phyloP scores from a whole-genome alignment of 2,797 vertebrate genomes.

The Pseudopleuronectes americanus region DNA sequence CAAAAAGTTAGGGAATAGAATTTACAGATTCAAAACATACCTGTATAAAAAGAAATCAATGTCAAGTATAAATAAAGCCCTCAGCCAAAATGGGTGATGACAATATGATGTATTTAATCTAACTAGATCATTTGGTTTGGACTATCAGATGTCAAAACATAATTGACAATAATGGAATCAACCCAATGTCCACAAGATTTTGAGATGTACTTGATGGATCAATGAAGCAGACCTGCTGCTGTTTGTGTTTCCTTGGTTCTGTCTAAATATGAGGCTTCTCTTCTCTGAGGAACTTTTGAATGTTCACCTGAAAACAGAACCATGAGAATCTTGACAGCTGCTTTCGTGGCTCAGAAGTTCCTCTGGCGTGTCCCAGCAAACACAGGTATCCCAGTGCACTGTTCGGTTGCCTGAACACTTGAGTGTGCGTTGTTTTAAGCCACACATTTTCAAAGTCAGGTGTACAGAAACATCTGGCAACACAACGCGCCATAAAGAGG shows the following conservation, averaged over 20 bases:
- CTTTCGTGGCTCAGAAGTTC: background rate
- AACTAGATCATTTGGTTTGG: too few relatives aligned
- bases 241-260: background rate
- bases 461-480: conserved; percentile 4
- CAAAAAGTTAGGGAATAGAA: too few relatives aligned
- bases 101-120: too few relatives aligned
- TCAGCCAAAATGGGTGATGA: too few relatives aligned
- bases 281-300: background rate
- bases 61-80: too few relatives aligned
- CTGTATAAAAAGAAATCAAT: too few relatives aligned
- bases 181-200: background rate
- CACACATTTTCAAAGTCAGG: background rate
- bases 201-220: too few relatives aligned
- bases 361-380: background rate
- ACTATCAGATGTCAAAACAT: too few relatives aligned
- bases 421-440: too few relatives aligned
- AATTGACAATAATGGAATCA: conserved; percentile 2
- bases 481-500: background rate
- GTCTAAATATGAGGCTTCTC: background rate
- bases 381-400: background rate
- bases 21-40: too few relatives aligned
- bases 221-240: background rate
- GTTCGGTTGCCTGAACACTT: background rate
- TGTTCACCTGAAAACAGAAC: background rate
- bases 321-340: background rate